These are phyloP conservation scores for Tyria jacobaeae DNA, from an alignment of 2,888 invertebrate genomes.

Conservation along the genomic window DNA sequence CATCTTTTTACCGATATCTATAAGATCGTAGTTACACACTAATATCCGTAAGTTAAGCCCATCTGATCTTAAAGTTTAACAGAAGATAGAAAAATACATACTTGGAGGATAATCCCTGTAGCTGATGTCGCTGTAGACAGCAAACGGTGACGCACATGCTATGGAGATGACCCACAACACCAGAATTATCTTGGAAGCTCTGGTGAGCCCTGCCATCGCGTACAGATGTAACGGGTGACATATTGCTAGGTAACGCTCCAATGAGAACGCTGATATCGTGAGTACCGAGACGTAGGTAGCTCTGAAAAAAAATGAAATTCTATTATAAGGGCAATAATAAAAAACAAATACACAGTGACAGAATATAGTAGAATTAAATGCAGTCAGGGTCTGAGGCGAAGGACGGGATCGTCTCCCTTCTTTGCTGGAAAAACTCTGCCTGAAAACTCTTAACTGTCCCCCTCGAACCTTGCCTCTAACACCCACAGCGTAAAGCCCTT, in stretches of 20 bases:
- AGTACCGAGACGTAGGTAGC: slow-evolving; percentile 96
- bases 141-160: slow-evolving; percentile 92
- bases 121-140: slow-evolving; percentile 90
- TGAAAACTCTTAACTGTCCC: too few relatives aligned
- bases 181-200: slow-evolving; percentile 92
- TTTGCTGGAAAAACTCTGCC: too few relatives aligned
- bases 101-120: slow-evolving; percentile 91
- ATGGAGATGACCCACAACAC: slow-evolving; percentile 92
- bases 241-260: slow-evolving; percentile 96
- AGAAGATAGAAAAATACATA: slow-evolving; percentile 59
- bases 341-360: not conserved
- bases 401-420: too few relatives aligned
- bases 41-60: not conserved
- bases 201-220: slow-evolving; percentile 91
- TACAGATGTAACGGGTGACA: slow-evolving; percentile 93
- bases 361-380: too few relatives aligned
- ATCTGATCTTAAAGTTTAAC: not conserved
- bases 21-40: too few relatives aligned
- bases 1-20: too few relatives aligned
- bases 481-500: too few relatives aligned
- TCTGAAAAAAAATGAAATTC: slow-evolving; percentile 88
- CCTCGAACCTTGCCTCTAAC: too few relatives aligned
- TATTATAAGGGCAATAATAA: too few relatives aligned
- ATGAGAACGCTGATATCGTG: slow-evolving; percentile 96
- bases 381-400: too few relatives aligned